Evolutionary conservation across 2,797 vertebrate genomes (phyloP).

Genomic region (Phyllotis vaccarum): DNA sequence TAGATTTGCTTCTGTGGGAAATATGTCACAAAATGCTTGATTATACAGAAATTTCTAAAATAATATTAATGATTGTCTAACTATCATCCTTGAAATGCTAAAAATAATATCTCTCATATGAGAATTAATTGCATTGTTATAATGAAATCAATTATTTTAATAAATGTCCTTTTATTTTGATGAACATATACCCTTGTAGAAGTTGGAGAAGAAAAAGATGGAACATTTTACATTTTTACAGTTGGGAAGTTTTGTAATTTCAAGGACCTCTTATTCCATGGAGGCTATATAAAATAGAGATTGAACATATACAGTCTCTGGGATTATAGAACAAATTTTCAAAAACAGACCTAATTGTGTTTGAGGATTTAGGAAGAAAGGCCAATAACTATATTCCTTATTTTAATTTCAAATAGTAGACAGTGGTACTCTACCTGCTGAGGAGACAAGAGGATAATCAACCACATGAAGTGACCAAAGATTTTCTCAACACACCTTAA

Average conservation of each 20-base stretch:
- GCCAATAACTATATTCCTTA: background rate
- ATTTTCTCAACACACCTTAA: background rate
- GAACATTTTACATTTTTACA: conserved; percentile 26
- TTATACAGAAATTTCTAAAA: conserved; percentile 60
- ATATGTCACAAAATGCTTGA: conserved; percentile 59
- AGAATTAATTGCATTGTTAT: conserved; percentile 5
- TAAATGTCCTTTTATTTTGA: conserved; percentile 14
- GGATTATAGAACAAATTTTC: background rate
- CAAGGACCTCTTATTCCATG: background rate
- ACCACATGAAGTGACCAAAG: background rate
- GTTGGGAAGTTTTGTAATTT: conserved; percentile 33
- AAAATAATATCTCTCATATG: background rate
- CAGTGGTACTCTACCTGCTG: background rate
- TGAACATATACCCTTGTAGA: conserved; percentile 16
- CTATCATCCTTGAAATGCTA: conserved; percentile 41
- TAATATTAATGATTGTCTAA: conserved; percentile 14
- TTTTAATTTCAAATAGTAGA: background rate
- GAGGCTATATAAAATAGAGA: background rate
- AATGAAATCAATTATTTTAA: conserved; percentile 30
- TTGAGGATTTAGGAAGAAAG: background rate
- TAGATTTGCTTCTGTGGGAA: conserved; percentile 25
- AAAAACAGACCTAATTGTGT: background rate
- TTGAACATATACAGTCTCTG: background rate
- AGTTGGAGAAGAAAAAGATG: conserved; percentile 15
- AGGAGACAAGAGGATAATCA: background rate